These are phyloP conservation scores for Hirtodrosophila trivittata DNA, from an alignment of 2,888 invertebrate genomes.

Conservation along the genomic window DNA sequence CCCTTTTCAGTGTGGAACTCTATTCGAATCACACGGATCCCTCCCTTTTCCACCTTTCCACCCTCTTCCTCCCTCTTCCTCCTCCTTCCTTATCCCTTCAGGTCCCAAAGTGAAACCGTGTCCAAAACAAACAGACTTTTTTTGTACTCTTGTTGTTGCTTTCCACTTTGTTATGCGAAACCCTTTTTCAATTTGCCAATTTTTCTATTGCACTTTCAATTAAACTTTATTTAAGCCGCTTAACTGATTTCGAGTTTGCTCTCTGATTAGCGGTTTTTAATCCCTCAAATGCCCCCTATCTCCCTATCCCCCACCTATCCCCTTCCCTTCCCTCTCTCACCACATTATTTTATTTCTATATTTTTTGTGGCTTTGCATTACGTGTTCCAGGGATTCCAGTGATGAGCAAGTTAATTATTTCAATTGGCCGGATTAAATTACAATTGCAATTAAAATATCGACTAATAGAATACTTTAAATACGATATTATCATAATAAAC, in stretches of 20 bases:
- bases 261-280: conserved; percentile 45
- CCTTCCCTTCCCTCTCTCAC: not conserved
- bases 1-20: not conserved
- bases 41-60: not conserved
- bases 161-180: not conserved
- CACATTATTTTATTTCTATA: not conserved
- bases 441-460: not conserved
- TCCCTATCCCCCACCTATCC: too few relatives aligned
- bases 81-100: too few relatives aligned
- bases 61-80: not conserved
- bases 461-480: too few relatives aligned
- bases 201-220: conserved; percentile 41
- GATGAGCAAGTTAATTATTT: conserved; percentile 33
- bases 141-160: not conserved
- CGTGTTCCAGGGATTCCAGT: not conserved
- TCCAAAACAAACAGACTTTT: not conserved
- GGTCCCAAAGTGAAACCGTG: not conserved
- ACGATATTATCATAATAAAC: too few relatives aligned
- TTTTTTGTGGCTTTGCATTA: not conserved
- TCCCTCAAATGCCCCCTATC: not conserved
- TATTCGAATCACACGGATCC: not conserved
- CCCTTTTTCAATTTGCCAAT: not conserved
- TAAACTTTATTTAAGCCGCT: conserved; percentile 52
- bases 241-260: conserved; percentile 49
- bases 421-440: conserved; percentile 26